phyloP scores from a whole-genome alignment of 2,113 vertebrate species.

The Mus spicilegus region DNA sequence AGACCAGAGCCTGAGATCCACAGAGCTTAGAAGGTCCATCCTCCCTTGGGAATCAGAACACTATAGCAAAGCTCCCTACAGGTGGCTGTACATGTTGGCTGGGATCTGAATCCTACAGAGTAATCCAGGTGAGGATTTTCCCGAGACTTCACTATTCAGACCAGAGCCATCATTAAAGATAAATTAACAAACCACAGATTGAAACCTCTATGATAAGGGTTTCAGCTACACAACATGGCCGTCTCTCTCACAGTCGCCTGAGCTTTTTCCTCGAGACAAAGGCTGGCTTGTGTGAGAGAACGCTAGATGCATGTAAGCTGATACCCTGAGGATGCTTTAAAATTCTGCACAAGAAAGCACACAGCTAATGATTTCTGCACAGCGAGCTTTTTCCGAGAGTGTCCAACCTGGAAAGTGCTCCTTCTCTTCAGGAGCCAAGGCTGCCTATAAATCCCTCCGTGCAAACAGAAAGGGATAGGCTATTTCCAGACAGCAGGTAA shows the following conservation, averaged over 20 bases:
- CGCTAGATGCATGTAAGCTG: neutral
- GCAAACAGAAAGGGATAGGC: conserved; percentile 40
- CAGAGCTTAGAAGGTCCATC: neutral
- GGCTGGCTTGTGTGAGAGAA: neutral
- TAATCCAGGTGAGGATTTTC: neutral
- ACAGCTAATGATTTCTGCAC: neutral
- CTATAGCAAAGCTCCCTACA: neutral
- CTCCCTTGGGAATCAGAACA: neutral
- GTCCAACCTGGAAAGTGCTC: conserved; percentile 42
- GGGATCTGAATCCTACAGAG: neutral
- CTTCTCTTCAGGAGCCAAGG: conserved; percentile 39
- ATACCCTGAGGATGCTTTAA: neutral
- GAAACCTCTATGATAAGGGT: conserved; percentile 5
- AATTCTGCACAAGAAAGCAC: neutral
- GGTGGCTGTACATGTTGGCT: neutral
- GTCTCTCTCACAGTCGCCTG: neutral
- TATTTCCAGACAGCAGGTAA: neutral
- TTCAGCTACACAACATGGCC: neutral
- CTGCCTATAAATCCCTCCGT: conserved; percentile 40
- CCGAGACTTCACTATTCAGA: neutral
- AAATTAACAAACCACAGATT: conserved; percentile 19
- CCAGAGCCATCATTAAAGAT: neutral
- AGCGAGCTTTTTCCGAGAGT: neutral
- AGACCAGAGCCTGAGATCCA: neutral
- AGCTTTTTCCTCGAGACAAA: neutral